These are phyloP conservation scores for Sebastes minor DNA, from an alignment of 2,797 vertebrate genomes.

Conservation along the genomic window DNA sequence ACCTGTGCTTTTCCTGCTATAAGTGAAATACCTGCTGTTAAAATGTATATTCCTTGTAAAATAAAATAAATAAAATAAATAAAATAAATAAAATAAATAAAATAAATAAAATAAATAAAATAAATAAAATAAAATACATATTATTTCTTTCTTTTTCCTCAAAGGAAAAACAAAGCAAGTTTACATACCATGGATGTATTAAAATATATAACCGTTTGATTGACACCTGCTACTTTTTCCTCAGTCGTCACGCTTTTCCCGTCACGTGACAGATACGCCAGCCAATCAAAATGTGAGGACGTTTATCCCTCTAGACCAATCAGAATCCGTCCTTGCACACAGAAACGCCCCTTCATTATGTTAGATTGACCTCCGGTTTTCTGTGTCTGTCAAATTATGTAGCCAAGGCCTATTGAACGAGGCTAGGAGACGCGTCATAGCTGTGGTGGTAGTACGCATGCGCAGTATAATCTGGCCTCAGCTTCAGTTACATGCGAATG, in stretches of 20 bases:
- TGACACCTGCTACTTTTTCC: background rate
- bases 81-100: background rate
- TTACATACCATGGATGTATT: too few species aligned
- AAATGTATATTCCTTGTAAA: background rate
- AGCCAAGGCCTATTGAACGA: too few species aligned
- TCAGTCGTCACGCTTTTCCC: background rate
- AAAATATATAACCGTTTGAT: background rate
- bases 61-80: background rate
- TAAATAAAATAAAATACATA: background rate
- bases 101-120: background rate
- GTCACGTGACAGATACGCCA: constrained; percentile 1
- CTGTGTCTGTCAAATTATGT: constrained; percentile 65
- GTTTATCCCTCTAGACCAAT: constrained; percentile 48
- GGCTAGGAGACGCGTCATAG: too few species aligned
- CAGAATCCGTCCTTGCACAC: rapidly evolving
- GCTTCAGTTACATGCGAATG: too few species aligned
- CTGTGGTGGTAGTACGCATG: too few species aligned
- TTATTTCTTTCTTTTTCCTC: background rate
- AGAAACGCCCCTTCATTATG: constrained; percentile 47
- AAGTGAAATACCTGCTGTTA: background rate
- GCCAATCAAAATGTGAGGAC: constrained; percentile 39
- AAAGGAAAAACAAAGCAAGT: background rate
- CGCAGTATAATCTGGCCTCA: too few species aligned
- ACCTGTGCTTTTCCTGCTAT: background rate
- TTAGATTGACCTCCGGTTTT: constrained; percentile 64